These are phyloP conservation scores for Athalia circularis DNA, from an alignment of 2,888 invertebrate species.

Conservation along the genomic window DNA sequence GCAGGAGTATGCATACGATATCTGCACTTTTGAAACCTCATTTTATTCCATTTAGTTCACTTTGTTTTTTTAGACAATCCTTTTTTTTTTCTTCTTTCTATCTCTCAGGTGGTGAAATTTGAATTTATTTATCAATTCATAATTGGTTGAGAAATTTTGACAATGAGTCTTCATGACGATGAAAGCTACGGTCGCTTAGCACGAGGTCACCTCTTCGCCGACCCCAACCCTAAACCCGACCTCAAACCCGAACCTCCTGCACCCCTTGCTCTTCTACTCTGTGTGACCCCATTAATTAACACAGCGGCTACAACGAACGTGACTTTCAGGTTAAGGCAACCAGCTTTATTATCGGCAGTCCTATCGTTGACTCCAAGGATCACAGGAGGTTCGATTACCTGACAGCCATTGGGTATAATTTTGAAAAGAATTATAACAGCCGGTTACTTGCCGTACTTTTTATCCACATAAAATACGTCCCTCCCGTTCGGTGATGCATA, in stretches of 20 bases:
- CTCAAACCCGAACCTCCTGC: neutral
- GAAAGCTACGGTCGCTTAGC: constrained; percentile 22
- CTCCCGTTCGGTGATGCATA: too few relatives aligned
- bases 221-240: neutral
- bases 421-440: neutral
- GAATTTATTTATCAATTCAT: neutral
- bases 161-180: constrained; percentile 7
- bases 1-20: too few relatives aligned
- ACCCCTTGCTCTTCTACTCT: constrained; percentile 12
- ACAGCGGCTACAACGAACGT: constrained; percentile 40
- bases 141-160: neutral
- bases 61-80: too few relatives aligned
- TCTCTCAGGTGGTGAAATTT: too few relatives aligned
- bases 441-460: neutral
- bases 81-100: too few relatives aligned
- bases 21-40: too few relatives aligned
- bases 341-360: constrained; percentile 2
- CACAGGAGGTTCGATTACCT: constrained; percentile 22
- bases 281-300: constrained; percentile 39
- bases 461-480: too few relatives aligned
- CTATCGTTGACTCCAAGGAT: constrained; percentile 24
- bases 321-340: constrained; percentile 39
- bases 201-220: neutral
- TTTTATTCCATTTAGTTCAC: too few relatives aligned
- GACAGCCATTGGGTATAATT: neutral